phyloP scores from a whole-genome alignment of 2,888 invertebrate genomes.

The Monochamus alternatus region DNA sequence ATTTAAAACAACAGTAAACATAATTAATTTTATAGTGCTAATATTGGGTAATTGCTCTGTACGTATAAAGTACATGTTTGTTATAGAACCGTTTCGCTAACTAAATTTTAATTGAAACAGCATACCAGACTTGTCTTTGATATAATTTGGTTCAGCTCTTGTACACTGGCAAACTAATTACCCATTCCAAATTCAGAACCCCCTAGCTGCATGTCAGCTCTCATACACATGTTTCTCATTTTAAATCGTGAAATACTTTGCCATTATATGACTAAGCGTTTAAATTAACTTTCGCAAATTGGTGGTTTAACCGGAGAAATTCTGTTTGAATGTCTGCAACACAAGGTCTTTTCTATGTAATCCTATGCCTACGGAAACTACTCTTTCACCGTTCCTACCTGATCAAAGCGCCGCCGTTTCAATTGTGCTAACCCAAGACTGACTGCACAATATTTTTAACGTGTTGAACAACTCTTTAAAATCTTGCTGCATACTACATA shows the following conservation, averaged over 20 bases:
- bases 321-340: conserved; percentile 17
- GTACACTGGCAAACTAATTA: conserved; percentile 62
- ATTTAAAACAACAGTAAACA: conserved; percentile 20
- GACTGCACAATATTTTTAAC: neutral
- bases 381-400: neutral
- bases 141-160: conserved; percentile 62
- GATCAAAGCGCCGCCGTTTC: neutral
- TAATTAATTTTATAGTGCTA: conserved; percentile 30
- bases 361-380: conserved; percentile 4
- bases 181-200: conserved; percentile 50
- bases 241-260: conserved; percentile 40
- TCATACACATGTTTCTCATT: conserved; percentile 41
- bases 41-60: conserved; percentile 39
- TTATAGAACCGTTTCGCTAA: conserved; percentile 59
- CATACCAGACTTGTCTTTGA: conserved; percentile 63
- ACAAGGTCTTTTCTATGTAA: conserved; percentile 1
- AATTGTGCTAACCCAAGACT: neutral
- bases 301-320: conserved; percentile 30
- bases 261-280: conserved; percentile 28
- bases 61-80: conserved; percentile 44
- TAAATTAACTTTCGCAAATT: conserved; percentile 36
- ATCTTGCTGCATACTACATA: too few relatives aligned
- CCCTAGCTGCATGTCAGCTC: conserved; percentile 45
- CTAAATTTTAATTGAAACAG: conserved; percentile 66
- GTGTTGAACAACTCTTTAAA: neutral